phyloP scores from a whole-genome alignment of 2,113 vertebrate genomes.

The Hydrochoerus hydrochaeris region DNA sequence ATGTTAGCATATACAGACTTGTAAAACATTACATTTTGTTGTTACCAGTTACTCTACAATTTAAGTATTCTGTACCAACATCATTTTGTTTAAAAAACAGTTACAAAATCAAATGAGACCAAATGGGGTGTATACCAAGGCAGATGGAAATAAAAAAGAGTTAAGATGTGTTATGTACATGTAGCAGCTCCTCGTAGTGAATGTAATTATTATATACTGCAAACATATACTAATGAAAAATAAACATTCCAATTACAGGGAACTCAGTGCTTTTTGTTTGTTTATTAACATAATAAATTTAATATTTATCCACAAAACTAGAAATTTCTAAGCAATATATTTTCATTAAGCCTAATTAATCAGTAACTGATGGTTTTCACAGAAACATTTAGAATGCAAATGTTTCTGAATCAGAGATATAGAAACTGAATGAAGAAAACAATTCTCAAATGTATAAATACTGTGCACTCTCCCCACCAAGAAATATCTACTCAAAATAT shows the following conservation, averaged over 20 bases:
- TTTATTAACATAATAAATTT: constrained; percentile 25
- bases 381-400: constrained; percentile 44
- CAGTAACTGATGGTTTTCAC: background rate
- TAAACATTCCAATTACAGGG: background rate
- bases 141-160: background rate
- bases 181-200: background rate
- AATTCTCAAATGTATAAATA: background rate
- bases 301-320: constrained; percentile 18
- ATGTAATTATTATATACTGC: background rate
- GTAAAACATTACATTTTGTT: background rate
- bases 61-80: constrained; percentile 13
- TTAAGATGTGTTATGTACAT: background rate
- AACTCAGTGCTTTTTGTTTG: background rate
- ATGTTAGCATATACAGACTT: constrained; percentile 17
- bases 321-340: constrained; percentile 26
- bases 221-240: background rate
- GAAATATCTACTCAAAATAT: constrained; percentile 7
- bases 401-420: constrained; percentile 15
- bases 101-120: background rate
- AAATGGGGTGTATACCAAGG: background rate
- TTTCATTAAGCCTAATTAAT: constrained; percentile 46
- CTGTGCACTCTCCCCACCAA: background rate
- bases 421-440: background rate
- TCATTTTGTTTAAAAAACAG: background rate
- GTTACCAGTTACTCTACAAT: background rate